Evolutionary conservation across 2,113 vertebrate species (phyloP), one percentile per base, ranked within the genome.

Genomic region (Typhlomys cinereus): DNA sequence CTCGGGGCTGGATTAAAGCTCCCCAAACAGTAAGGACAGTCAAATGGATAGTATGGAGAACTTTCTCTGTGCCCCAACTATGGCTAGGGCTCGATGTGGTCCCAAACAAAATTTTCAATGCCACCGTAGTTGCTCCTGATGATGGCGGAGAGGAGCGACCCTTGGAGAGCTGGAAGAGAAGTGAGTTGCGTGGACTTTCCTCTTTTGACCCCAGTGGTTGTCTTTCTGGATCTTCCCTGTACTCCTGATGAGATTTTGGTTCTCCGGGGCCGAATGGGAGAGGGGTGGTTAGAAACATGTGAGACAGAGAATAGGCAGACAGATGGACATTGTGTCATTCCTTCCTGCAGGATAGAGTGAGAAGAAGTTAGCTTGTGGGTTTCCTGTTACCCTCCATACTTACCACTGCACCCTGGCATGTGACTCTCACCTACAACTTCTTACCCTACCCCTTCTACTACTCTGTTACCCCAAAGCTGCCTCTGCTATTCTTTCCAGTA

Each of bases 221-320:
- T 39, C 12, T 36, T 29, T 54, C 31, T 75, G 44, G 67, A 41
- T 13, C 21, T 29, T 62, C 4, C 2, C 12, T 31, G 11, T 0
- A 4, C 39, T 23, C 12, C 7, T 10, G n/a, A 15, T 7, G 31
- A 74, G 31, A 76, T 34, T 15, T 0, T 20, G 7, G 5, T 57
- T 76, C 36, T 59, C 54, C 17, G 10, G 41, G 59, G 48, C 29
- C 50, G 54, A n/a, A n/a, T n/a, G n/a, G n/a, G n/a, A n/a, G n/a
- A n/a, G n/a, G n/a, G n/a, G n/a, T n/a, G n/a, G n/a, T n/a, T n/a
- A n/a, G n/a, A n/a, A n/a, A n/a, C n/a, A n/a, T n/a, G n/a, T n/a
- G n/a, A n/a, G n/a, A n/a, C n/a, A n/a, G n/a, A n/a, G n/a, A n/a
- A 18, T 6, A 2, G 25, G 9, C 44, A 2, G 20, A 31, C 6